Base-by-base conservation (phyloP, 2,797 vertebrate species). In the Synaphobranchus kaupii region DNA sequence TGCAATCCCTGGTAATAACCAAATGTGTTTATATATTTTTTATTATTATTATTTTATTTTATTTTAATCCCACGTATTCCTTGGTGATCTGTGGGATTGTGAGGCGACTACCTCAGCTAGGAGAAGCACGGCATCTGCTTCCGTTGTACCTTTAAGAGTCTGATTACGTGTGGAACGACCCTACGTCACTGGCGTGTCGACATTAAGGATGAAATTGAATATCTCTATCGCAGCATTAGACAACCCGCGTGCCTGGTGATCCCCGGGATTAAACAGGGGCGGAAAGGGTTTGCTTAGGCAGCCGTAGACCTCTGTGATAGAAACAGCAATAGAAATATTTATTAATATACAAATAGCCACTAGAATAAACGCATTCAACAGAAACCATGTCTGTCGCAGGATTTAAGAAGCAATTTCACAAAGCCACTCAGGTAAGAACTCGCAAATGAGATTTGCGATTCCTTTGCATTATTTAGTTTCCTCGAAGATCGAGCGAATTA, bases 391-490 rank as follows among this genome's bases (percentile, higher is more conserved):
- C 96, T 86, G 96, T 96, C 91, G 96, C 96, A 76, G 96, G 96
- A 84, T 92, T 97, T 10, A 97, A 96, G 93, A 97, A 97, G 90
- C 97, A 97, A 86, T 97, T 97, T 92, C 96, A 97, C 91, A 97
- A 97, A 93, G 96, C 96, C 88, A 97, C 97, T 0, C 97, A 97
- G 96, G 97, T 97, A 93, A 88, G 48, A 68, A 22, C 20, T 52
- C 25, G 10, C 63, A 66, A 66, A 66, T 66, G 6, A 15, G 50
- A 28, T 52, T 83, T 10, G 0, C 48, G 22, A 13, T 83, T 83
- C 10, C 31, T 20, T 15, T 44, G 39, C 44, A 22, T 22, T 81
- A 12, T 47, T 73, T 15, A 3, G 71, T 39, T 73, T 73, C 6
- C 71, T 73, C 13, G 31, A 13, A 4, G 9, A 81, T 47, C 78